These are phyloP conservation scores for Drosophila hamatofila DNA, from an alignment of 2,888 invertebrate genomes.

Conservation along the genomic window DNA sequence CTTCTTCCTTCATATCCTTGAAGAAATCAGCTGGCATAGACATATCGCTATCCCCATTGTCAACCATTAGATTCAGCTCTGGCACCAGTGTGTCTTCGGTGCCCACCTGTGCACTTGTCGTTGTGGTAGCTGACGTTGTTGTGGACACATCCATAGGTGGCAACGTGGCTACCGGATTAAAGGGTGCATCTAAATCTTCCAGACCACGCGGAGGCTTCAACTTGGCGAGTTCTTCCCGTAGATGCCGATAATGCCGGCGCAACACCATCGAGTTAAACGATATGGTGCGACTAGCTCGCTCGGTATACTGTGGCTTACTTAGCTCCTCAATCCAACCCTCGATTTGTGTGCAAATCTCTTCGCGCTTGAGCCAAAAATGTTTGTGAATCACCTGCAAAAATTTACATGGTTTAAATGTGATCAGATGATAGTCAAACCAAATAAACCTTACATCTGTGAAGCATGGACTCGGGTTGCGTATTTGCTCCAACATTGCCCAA, in stretches of 20 bases:
- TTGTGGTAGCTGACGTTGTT: constrained; percentile 42
- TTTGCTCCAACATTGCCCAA: constrained; percentile 98
- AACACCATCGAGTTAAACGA: constrained; percentile 91
- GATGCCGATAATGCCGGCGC: constrained; percentile 92
- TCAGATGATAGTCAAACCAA: not conserved
- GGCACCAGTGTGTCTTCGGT: constrained; percentile 55
- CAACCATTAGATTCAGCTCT: constrained; percentile 65
- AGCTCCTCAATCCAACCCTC: constrained; percentile 96
- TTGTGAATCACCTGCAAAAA: constrained; percentile 91
- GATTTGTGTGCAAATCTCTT: constrained; percentile 95
- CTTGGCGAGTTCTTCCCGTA: constrained; percentile 94
- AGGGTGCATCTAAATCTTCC: constrained; percentile 89
- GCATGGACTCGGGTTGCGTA: constrained; percentile 94
- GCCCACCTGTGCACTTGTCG: constrained; percentile 55
- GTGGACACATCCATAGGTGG: constrained; percentile 79
- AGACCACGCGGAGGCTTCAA: constrained; percentile 92
- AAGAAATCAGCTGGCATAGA: constrained; percentile 54
- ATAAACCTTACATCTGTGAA: constrained; percentile 91
- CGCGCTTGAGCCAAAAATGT: constrained; percentile 97
- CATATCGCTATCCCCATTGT: constrained; percentile 55
- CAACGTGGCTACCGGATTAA: constrained; percentile 84
- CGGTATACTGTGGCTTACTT: constrained; percentile 91
- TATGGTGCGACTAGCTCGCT: constrained; percentile 91
- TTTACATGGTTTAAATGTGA: not conserved
- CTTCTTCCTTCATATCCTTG: constrained; percentile 57